These are phyloP conservation scores for Drosophila erecta DNA, from an alignment of 1,140 invertebrate genomes.

Conservation along the genomic window DNA sequence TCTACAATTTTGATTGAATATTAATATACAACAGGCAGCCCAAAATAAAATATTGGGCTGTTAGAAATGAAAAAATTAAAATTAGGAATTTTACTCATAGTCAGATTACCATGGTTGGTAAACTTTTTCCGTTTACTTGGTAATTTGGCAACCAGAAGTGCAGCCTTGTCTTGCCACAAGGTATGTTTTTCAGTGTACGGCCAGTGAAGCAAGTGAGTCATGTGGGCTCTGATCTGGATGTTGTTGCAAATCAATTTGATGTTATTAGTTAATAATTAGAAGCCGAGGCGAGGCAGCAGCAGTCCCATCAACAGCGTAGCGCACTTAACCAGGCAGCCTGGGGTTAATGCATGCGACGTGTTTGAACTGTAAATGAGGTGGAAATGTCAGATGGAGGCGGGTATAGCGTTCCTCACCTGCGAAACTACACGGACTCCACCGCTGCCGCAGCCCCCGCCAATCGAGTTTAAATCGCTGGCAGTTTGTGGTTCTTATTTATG, in stretches of 20 bases:
- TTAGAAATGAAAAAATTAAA: too few relatives aligned
- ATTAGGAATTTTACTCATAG: too few relatives aligned
- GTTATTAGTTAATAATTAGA: conserved; percentile 83
- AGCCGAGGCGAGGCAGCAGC: conserved; percentile 43
- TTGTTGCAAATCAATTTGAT: conserved; percentile 83
- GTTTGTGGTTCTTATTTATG: conserved; percentile 67
- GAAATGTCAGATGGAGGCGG: conserved; percentile 67
- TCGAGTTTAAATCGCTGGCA: conserved; percentile 58
- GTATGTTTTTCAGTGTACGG: conserved; percentile 1
- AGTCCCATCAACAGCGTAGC: conserved; percentile 47
- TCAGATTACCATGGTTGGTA: too few relatives aligned
- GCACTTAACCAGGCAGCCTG: conserved; percentile 71
- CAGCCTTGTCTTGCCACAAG: too few relatives aligned
- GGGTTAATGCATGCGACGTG: conserved; percentile 82
- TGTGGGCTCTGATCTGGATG: conserved; percentile 48
- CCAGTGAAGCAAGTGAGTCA: conserved; percentile 21
- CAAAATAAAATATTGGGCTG: too few relatives aligned
- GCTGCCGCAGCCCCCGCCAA: background rate
- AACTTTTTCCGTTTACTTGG: too few relatives aligned
- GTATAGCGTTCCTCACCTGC: conserved; percentile 42
- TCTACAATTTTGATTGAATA: too few relatives aligned
- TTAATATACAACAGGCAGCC: too few relatives aligned
- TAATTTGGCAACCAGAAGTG: too few relatives aligned
- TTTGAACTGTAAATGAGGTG: conserved; percentile 81
- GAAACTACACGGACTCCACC: background rate